phyloP scores from a whole-genome alignment of 2,888 invertebrate species.

The Lordiphosa andalusiaca region DNA sequence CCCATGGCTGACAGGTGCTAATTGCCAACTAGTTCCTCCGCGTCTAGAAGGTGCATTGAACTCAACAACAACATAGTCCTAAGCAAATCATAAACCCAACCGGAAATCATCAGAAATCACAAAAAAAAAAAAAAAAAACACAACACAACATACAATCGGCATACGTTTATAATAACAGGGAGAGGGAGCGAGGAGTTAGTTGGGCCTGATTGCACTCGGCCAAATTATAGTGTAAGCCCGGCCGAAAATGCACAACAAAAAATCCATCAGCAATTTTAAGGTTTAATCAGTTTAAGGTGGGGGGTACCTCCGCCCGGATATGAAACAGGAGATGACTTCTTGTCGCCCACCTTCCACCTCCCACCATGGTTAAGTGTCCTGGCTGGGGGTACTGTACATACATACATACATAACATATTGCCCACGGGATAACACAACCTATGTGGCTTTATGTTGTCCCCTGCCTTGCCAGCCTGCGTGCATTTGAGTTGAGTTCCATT shows the following conservation, averaged over 20 bases:
- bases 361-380: background rate
- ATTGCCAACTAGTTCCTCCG: constrained; percentile 52
- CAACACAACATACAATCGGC: constrained; percentile 18
- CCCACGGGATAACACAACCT: constrained; percentile 4
- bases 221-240: constrained; percentile 10
- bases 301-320: no score
- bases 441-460: background rate
- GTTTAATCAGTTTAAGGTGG: constrained; percentile 29
- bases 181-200: background rate
- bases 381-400: background rate
- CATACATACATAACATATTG: background rate
- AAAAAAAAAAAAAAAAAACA: no score
- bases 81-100: constrained; percentile 21
- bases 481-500: constrained; percentile 1
- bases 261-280: constrained; percentile 51
- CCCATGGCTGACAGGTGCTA: constrained; percentile 59
- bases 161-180: constrained; percentile 25
- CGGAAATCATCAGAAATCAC: constrained; percentile 39
- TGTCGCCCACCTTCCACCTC: constrained; percentile 28
- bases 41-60: constrained; percentile 50
- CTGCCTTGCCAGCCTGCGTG: background rate
- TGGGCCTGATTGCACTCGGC: constrained; percentile 20
- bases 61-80: constrained; percentile 21
- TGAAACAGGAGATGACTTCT: constrained; percentile 66
- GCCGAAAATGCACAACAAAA: background rate